Conservation (phyloP, 2,113 vertebrate genomes). For the Gobio gobio region DNA sequence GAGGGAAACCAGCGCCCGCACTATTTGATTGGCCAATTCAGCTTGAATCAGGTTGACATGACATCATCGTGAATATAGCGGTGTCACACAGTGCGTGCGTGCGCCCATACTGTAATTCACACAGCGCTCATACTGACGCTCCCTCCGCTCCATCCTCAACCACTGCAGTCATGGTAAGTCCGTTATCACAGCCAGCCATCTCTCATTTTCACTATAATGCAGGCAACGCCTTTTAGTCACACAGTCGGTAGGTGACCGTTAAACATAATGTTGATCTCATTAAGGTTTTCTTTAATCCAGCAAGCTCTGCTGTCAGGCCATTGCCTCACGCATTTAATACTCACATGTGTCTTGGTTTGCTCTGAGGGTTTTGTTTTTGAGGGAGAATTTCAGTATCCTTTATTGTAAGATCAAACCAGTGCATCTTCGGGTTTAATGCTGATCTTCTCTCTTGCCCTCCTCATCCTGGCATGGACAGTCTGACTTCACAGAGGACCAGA, state of each 20-base stretch:
- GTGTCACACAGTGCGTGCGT: neutral
- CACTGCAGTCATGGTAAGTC: constrained; percentile 48
- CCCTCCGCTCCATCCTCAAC: constrained; percentile 11
- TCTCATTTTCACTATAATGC: neutral
- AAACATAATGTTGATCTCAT: neutral
- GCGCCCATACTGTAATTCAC: constrained; percentile 30
- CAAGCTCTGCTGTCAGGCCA: too few species aligned
- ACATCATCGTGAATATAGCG: constrained; percentile 47
- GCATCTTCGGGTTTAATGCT: neutral
- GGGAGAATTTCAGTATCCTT: neutral
- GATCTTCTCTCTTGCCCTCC: neutral
- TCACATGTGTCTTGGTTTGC: neutral
- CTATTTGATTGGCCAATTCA: constrained; percentile 43
- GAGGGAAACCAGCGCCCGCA: constrained; percentile 2
- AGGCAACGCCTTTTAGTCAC: neutral
- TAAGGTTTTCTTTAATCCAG: neutral
- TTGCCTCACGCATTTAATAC: neutral
- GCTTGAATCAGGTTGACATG: constrained; percentile 7
- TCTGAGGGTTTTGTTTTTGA: neutral
- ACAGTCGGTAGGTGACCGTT: neutral
- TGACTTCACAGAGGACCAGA: constrained; percentile 93
- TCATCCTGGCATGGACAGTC: constrained; percentile 74
- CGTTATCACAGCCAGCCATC: neutral
- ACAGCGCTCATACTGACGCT: neutral
- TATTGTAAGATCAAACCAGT: neutral